Base-by-base conservation (phyloP, 2,113 vertebrate genomes). In the Sardina pilchardus region DNA sequence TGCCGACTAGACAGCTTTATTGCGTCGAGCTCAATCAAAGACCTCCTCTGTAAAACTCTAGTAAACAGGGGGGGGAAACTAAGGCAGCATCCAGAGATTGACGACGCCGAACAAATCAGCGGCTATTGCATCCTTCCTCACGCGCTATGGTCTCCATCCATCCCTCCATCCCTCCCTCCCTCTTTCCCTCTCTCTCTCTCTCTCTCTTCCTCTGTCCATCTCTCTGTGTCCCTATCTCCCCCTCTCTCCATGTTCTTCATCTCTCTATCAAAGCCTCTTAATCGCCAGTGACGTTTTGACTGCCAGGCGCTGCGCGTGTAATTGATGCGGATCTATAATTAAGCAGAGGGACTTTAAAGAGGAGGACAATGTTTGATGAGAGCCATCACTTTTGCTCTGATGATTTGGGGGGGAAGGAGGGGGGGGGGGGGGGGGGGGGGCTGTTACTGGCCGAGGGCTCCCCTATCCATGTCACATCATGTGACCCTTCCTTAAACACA, bases 1-100 rank as follows among this genome's bases (percentile, higher is more conserved):
- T 94, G 93, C 93, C 92, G 92, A 93, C 93, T 91, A 91, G 93
- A 94, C 94, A 95, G 93, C 91, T 94, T 95, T 94, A 94, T 91
- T 82, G 90, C 84, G 83, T 91, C 89, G 90, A 91, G 91, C 93
- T 95, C 92, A 93, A 94, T 94, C 93, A 94, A 92, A 92, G 90
- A 88, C 93, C 92, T 87, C 86, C 88, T 87, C 86, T 87, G 91
- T 91, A 88, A 85, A 71, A 71, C n/a, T n/a, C 80, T 48, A 86
- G 90, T 92, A 93, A 93, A 90, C 48, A 86, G 39, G 24, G 30
- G 75, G 34, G 47, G 67, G 85, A 34, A 8, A 21, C 42, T 34
- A 82, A 42, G 47, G 63, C 53, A 80, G 45, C 48, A 87, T 56
- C 36, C 89, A 90, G 90, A 94, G 94, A 94, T 92, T 94, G 92